Base-by-base conservation (phyloP, 2,888 invertebrate genomes). In the Caenorhabditis afra region DNA sequence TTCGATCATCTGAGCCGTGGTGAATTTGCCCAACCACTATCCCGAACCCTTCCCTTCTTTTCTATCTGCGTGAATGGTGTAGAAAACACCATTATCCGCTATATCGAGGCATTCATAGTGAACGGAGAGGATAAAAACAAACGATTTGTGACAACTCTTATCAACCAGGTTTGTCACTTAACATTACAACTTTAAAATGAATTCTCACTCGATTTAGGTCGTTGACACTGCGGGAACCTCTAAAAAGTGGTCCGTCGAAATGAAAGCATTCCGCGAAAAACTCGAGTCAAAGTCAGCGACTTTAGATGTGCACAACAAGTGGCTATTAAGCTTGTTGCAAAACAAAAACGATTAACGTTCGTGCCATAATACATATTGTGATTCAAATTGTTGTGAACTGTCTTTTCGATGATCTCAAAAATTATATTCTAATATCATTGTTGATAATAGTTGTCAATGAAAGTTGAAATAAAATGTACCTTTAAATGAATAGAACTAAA, bases 201-300 rank as follows among this genome's bases (percentile, higher is more conserved):
- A n/a, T n/a, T 16, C 10, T 37, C 3, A 10, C 5, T 22, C 29
- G 14, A 57, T 64, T 22, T 37, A 73, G 73, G 57, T 64, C 4
- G 58, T 73, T 2, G 64, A 73, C 29, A 73, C 73, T 0, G 73
- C 64, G 0, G 58, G 64, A 18, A 73, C 73, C n/a, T 73, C 73
- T 0, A 73, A 73, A 11, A 73, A 73, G 41, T 73, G 73, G 64
- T 64, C 73, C 0, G 50, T 50, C 2, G 73, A 73, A 12, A 11
- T 73, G 29, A 64, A 64, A 22, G n/a, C 50, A 1, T 18, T 64
- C 14, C 50, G 50, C 3, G 73, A 73, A 10, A 57, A 41, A 14
- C 10, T 73, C 23, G 14, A 55, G 35, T 12, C 57, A 7, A 71
- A 71, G 11, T 7, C 29, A 20, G 62, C 37, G 41, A 29, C 62